Base-by-base conservation (phyloP, 1,140 invertebrate genomes). In the fruit fly (Drosophila melanogaster) region DNA sequence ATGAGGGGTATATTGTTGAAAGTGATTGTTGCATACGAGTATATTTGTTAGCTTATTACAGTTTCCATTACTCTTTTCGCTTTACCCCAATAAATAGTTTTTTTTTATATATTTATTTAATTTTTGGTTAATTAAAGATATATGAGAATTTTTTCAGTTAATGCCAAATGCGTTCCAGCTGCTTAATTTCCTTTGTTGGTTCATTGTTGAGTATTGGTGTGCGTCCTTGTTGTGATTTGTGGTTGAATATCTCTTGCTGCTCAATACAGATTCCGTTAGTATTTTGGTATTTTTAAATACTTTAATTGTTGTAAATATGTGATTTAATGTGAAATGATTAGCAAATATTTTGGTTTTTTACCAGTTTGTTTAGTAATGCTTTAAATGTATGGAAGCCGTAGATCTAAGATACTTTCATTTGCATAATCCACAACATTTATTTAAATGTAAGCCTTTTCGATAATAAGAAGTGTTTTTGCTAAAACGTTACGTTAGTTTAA, bases 331-430 rank as follows among this genome's bases (percentile, higher is more conserved):
- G 4, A 50, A 15, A 33, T 33, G n/a, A 15, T 49, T 33, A 4
- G 8, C 22, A 14, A 26, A 10, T 47, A 0, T 11, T 10, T 46
- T n/a, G 11, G 43, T 44, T 12, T 44, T 44, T n/a, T 24, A 6
- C 24, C 6, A 30, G 30, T 30, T 30, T 8, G 1, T 15, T 47
- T 26, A n/a, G 5, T 17, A n/a, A 51, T 26, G 22, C 1, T 14
- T 19, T 35, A 51, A 33, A 19, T 12, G 17, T 51, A 35, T 51
- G 49, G 49, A 51, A 51, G 49, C 49, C 49, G 49, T 51, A 51
- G 15, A 14, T 51, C 15, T 51, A 51, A 47, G 24, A 47, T 47
- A 47, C 14, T n/a, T 26, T 30, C 7, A 19, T 46, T 46, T 46
- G 19, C 19, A 11, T 47, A 47, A 4, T 14, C 46, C 22, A 47